Conservation (phyloP, 2,797 vertebrate species). For the Buphagus erythrorhynchus region DNA sequence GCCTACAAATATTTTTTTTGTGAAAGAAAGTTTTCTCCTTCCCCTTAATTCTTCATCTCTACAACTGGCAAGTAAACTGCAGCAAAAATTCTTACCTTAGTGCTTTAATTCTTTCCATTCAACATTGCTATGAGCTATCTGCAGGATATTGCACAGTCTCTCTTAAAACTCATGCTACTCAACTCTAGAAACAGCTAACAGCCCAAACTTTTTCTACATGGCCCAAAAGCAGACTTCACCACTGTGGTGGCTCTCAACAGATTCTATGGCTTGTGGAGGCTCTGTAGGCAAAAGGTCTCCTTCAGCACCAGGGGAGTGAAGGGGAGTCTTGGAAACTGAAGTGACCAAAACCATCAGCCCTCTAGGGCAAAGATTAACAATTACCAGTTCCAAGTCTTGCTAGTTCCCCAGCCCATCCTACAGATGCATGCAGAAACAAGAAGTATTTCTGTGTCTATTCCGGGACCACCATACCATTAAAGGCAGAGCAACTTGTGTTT, state of each 20-base stretch:
- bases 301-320: not conserved
- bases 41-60: not conserved
- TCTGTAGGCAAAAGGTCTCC: not conserved
- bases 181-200: not conserved
- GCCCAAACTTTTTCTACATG: not conserved
- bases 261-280: not conserved
- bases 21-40: not conserved
- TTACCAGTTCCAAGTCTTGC: not conserved
- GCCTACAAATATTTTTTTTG: not conserved
- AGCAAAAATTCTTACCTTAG: not conserved
- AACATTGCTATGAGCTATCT: not conserved
- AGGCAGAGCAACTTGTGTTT: not conserved
- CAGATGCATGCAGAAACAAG: not conserved
- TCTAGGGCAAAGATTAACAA: not conserved
- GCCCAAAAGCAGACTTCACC: not conserved
- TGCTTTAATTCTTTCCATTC: not conserved
- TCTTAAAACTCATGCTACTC: not conserved
- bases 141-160: not conserved
- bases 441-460: not conserved
- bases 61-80: not conserved
- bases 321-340: not conserved
- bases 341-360: not conserved
- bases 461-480: too few relatives aligned
- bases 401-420: not conserved
- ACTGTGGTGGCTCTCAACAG: not conserved